Evolutionary conservation across 1,140 invertebrate species (phyloP), one percentile per base, ranked within the genome.

Genomic region (Sinonovacula constricta): DNA sequence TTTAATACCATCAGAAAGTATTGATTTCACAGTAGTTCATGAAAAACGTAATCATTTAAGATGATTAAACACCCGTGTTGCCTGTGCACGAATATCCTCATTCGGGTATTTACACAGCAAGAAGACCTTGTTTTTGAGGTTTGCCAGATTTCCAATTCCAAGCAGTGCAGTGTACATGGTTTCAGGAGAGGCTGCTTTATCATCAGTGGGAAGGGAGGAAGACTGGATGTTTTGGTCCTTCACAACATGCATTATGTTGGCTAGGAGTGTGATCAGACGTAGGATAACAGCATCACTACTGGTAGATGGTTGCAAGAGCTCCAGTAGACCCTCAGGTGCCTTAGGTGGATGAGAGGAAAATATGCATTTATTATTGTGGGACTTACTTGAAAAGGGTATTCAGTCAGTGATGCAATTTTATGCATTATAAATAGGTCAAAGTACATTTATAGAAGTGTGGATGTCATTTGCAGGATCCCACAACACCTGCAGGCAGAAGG

Each of bases 111-210:
- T 90, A 82, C 91, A 91, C 26, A 93, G 76, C 18, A 91, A 87
- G 79, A 91, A 91, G 2, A 91, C 85, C 87, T 93, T 92, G 62
- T 89, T 91, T 31, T 89, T 88, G 34, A 93, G 85, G 65, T 89
- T 90, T 26, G 91, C 91, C 14, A 89, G 71, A 24, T 84, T 87
- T 71, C 91, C 90, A 18, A 92, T 87, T 22, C 92, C 92, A 86
- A 90, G 92, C 33, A 93, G 86, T 1, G 91, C 91, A 14, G 92
- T 90, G 87, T 93, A 93, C 89, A 93, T 91, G 30, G 93, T 93
- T 75, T 93, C 93, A 3, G 93, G 93, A 15, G 93, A 93, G 3
- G 93, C 90, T n/a, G 93, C 93, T 80, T 93, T 93, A 66, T 93
- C 91, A 77, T 92, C 91, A 2, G 91, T 82, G 28, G 93, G 93